A percentile compares a stretch with the other conserved stretches of the same genome.
Evolutionary conservation across 2,888 invertebrate genomes (phyloP).

Genomic region (Leptarthrus brevirostris): DNA sequence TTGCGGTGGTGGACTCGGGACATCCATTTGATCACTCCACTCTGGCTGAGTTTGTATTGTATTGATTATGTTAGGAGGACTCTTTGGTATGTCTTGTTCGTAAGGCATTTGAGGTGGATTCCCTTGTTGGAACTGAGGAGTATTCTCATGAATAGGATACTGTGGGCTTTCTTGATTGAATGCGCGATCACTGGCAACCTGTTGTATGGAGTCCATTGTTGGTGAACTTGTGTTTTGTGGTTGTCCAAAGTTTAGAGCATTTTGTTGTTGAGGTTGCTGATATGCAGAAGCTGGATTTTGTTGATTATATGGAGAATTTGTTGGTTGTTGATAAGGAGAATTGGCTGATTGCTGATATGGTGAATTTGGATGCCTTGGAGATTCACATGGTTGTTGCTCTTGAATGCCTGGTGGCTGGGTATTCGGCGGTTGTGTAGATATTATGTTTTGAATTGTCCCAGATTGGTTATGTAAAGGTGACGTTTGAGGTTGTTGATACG

Average conservation of each 20-base stretch:
- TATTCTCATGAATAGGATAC: conserved; percentile 46
- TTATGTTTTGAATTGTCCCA: conserved; percentile 7
- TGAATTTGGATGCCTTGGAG: conserved; percentile 66
- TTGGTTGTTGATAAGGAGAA: conserved; percentile 67
- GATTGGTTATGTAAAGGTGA: conserved; percentile 64
- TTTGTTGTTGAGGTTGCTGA: conserved; percentile 64
- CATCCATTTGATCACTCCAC: conserved; percentile 50
- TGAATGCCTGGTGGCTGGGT: conserved; percentile 59
- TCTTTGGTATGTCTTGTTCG: conserved; percentile 47
- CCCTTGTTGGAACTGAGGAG: conserved; percentile 31
- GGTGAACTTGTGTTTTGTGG: conserved; percentile 56
- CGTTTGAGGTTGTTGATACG: conserved; percentile 66
- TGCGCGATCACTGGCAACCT: conserved; percentile 57
- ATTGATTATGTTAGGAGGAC: conserved; percentile 19
- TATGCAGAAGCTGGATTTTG: conserved; percentile 67
- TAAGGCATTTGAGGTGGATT: conserved; percentile 32
- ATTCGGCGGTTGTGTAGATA: conserved; percentile 57
- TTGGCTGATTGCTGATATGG: conserved; percentile 68
- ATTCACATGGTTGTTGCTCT: conserved; percentile 58
- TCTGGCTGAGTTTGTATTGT: conserved; percentile 47
- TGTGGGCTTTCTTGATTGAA: conserved; percentile 55
- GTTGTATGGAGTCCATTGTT: conserved; percentile 60
- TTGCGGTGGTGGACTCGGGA: conserved; percentile 8
- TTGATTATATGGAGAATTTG: conserved; percentile 54
- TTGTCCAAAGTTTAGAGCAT: conserved; percentile 17